Evolutionary conservation across 2,113 vertebrate species (phyloP).

Genomic region (Hylia prasina): DNA sequence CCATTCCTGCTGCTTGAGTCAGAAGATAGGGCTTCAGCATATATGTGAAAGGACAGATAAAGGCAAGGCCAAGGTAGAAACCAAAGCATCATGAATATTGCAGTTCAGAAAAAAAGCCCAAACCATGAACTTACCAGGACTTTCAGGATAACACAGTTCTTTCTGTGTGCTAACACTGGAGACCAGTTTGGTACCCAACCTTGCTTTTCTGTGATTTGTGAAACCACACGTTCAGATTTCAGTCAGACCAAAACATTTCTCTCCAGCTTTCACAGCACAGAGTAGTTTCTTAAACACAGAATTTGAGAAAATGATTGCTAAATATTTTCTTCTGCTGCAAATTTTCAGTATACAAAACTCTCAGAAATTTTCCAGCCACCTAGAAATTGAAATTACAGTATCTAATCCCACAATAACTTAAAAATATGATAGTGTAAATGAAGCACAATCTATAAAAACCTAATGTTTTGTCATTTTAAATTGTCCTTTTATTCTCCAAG

Average conservation of each 20-base stretch:
- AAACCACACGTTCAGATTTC: not conserved
- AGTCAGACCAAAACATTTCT: not conserved
- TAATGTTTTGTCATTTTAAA: not conserved
- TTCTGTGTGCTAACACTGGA: fast-evolving
- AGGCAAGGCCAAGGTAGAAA: not conserved
- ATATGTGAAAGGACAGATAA: not conserved
- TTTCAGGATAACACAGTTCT: not conserved
- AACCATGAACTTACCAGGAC: not conserved
- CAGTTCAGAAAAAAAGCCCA: not conserved
- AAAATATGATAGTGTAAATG: not conserved
- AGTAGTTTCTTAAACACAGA: not conserved
- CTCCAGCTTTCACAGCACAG: not conserved
- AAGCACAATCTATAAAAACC: not conserved
- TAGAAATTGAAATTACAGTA: not conserved
- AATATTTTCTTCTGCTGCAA: not conserved
- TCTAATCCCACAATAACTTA: not conserved
- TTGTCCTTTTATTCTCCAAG: not conserved
- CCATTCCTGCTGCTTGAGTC: not conserved
- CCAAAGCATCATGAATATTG: not conserved
- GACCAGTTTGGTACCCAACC: not conserved
- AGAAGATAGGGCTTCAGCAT: not conserved
- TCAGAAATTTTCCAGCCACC: not conserved
- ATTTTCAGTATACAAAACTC: not conserved
- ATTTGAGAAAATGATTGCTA: not conserved
- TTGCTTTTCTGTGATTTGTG: not conserved